Evolutionary conservation across 2,888 invertebrate genomes (phyloP).

Genomic region (Deilephila elpenor): DNA sequence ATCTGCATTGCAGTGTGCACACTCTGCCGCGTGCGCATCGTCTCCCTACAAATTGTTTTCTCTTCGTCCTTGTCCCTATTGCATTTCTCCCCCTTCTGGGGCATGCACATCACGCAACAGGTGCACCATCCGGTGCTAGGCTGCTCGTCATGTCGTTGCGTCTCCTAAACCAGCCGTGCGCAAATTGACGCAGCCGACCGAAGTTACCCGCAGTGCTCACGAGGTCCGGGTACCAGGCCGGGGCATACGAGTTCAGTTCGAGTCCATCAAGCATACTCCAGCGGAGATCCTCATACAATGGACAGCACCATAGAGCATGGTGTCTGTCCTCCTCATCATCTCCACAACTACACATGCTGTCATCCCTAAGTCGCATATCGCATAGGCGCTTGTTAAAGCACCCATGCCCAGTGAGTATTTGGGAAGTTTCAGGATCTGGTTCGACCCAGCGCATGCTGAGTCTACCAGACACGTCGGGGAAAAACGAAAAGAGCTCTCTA

Average conservation of each 20-base stretch:
- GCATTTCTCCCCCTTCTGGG: slow-evolving; percentile 3
- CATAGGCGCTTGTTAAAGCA: slow-evolving; percentile 16
- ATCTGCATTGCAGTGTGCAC: not conserved
- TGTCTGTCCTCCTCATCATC: slow-evolving; percentile 1
- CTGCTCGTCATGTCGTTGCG: not conserved
- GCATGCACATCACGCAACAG: not conserved
- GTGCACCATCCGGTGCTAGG: not conserved
- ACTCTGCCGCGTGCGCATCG: not conserved
- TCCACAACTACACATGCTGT: slow-evolving; percentile 1
- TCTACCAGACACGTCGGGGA: slow-evolving; percentile 42
- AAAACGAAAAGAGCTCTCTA: slow-evolving; percentile 40
- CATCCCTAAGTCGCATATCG: slow-evolving; percentile 14
- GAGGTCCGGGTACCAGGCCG: not conserved
- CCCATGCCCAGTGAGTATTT: slow-evolving; percentile 42
- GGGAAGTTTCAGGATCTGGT: slow-evolving; percentile 42
- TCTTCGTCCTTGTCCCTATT: not conserved
- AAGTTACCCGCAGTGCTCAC: not conserved
- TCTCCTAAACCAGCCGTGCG: not conserved
- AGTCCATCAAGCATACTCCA: slow-evolving; percentile 20
- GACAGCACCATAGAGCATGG: slow-evolving; percentile 26
- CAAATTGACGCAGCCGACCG: not conserved
- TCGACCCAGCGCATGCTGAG: slow-evolving; percentile 38
- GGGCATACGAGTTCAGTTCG: not conserved
- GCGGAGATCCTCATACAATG: not conserved
- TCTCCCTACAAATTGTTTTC: not conserved